These are phyloP conservation scores for Myoxocephalus aenaeus DNA, from an alignment of 2,797 vertebrate genomes.

Conservation along the genomic window DNA sequence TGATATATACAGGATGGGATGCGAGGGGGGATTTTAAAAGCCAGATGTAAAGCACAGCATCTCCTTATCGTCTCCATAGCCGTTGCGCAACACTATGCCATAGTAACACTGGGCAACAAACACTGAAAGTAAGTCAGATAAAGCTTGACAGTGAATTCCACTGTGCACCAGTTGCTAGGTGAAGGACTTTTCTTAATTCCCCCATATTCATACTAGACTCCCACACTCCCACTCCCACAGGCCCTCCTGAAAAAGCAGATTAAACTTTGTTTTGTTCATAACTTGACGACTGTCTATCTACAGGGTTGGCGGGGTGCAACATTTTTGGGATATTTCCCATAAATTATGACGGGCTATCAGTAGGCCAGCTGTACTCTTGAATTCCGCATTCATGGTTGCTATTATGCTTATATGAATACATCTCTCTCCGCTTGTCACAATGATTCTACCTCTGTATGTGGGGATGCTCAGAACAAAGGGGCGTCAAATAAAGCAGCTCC, in stretches of 20 bases:
- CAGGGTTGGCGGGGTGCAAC: conserved; percentile 64
- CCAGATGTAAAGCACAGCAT: conserved; percentile 40
- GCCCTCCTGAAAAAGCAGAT: conserved; percentile 69
- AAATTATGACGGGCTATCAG: conserved; percentile 78
- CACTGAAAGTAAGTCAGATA: conserved; percentile 65
- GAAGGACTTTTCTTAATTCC: conserved; percentile 73
- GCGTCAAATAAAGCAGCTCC: conserved; percentile 56
- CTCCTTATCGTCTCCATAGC: conserved; percentile 46
- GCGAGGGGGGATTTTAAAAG: not conserved
- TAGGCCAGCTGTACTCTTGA: conserved; percentile 74
- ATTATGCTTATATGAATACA: conserved; percentile 82
- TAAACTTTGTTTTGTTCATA: conserved; percentile 66
- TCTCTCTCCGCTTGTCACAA: conserved; percentile 78
- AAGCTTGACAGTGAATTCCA: conserved; percentile 77
- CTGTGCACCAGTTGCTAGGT: conserved; percentile 79
- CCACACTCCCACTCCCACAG: conserved; percentile 57
- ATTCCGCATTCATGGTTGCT: conserved; percentile 70
- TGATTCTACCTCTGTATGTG: conserved; percentile 71
- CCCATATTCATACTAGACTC: conserved; percentile 72
- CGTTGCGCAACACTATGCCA: conserved; percentile 55
- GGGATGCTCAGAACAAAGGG: conserved; percentile 70
- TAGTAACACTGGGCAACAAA: conserved; percentile 60
- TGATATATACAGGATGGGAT: not conserved
- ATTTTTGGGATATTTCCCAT: conserved; percentile 78
- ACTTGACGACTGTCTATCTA: conserved; percentile 59